phyloP scores from a whole-genome alignment of 2,113 vertebrate species.

The Apaloderma vittatum region DNA sequence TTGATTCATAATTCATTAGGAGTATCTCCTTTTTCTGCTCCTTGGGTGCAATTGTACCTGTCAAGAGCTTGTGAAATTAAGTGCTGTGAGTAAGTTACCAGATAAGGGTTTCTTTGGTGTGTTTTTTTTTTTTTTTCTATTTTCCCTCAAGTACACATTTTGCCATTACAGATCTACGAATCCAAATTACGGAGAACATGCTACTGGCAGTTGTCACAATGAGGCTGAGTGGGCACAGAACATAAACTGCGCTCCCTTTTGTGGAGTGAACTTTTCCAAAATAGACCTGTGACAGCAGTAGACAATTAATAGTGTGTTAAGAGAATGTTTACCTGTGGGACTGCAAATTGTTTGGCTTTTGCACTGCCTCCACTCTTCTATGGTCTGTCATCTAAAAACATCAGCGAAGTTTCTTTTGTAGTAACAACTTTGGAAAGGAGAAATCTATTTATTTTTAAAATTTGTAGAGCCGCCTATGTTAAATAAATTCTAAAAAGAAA shows the following conservation, averaged over 20 bases:
- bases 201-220: background rate
- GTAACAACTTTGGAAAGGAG: background rate
- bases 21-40: background rate
- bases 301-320: background rate
- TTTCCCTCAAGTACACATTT: background rate
- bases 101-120: background rate
- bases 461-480: background rate
- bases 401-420: background rate
- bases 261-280: background rate
- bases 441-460: background rate
- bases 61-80: background rate
- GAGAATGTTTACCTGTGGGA: background rate
- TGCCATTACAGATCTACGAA: background rate
- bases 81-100: background rate
- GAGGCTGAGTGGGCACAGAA: background rate
- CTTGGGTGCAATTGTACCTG: background rate
- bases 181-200: background rate
- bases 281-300: background rate
- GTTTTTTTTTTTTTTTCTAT: background rate
- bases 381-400: background rate
- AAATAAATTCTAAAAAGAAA: conserved; percentile 7
- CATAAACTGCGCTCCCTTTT: background rate
- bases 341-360: background rate
- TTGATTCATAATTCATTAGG: background rate
- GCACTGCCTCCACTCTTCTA: background rate